Percentiles rank a stretch among this genome's conserved stretches.
These are phyloP conservation scores for Phodopus roborovskii DNA, from an alignment of 2,113 vertebrate genomes.

Conservation along the genomic window DNA sequence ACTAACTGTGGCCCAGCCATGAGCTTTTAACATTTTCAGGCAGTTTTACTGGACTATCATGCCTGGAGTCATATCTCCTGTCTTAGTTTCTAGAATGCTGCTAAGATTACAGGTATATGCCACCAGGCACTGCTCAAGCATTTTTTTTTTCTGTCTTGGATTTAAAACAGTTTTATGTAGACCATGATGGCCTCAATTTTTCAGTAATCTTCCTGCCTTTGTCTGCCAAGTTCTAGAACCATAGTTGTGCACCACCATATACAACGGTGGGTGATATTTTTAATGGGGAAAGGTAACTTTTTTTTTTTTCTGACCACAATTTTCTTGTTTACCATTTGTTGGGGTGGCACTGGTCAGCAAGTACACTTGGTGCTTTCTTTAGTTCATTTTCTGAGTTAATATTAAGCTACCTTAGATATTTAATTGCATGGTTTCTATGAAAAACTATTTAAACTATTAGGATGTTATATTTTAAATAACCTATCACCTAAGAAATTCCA, in stretches of 20 bases:
- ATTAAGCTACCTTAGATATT: neutral
- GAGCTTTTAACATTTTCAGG: neutral
- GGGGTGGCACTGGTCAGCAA: neutral
- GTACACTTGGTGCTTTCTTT: neutral
- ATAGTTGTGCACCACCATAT: neutral
- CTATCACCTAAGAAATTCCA: neutral
- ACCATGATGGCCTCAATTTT: neutral
- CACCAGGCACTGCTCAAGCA: neutral
- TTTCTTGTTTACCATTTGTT: neutral
- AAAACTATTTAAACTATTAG: neutral
- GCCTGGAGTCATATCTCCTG: neutral
- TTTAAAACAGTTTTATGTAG: neutral
- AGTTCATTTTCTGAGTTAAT: neutral
- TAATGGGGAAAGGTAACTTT: neutral
- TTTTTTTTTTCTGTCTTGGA: neutral
- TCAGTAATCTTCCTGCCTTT: neutral
- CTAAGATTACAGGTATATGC: neutral
- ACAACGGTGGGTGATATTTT: neutral
- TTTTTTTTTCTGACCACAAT: neutral
- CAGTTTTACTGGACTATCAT: neutral
- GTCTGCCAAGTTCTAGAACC: neutral
- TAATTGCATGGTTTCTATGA: neutral
- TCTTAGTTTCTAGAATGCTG: neutral
- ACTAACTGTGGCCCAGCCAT: neutral
- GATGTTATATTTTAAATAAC: neutral